Evolutionary conservation across 2,113 vertebrate genomes (phyloP).

Genomic region (Halcyon senegalensis): DNA sequence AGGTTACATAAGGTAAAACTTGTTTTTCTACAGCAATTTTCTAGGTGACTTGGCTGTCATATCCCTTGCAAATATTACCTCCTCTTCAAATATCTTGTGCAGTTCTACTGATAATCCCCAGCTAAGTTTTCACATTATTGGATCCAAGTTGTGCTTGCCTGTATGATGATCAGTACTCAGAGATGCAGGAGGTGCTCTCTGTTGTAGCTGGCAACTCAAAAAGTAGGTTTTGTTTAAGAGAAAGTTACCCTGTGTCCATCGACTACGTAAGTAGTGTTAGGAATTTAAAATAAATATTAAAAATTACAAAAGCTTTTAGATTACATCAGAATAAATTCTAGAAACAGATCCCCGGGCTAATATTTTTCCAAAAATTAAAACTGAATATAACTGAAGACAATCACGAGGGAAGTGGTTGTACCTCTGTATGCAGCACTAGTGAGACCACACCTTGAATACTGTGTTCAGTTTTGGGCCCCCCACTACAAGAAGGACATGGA

Average conservation of each 20-base stretch:
- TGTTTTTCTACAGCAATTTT: constrained; percentile 14
- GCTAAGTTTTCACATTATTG: constrained; percentile 55
- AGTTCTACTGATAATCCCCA: constrained; percentile 30
- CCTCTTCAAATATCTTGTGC: constrained; percentile 32
- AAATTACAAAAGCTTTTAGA: background rate
- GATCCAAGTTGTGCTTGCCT: constrained; percentile 40
- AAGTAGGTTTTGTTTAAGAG: background rate
- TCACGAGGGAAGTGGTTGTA: too few species aligned
- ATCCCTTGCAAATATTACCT: constrained; percentile 30
- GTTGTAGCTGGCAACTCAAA: background rate
- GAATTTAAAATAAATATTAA: background rate
- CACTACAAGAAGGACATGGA: too few species aligned
- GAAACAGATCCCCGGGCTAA: background rate
- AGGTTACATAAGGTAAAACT: constrained; percentile 46
- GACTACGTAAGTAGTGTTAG: background rate
- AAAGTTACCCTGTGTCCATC: background rate
- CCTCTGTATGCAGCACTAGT: too few species aligned
- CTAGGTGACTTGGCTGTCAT: background rate
- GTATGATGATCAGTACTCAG: background rate
- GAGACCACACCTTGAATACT: too few species aligned
- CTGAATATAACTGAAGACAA: background rate
- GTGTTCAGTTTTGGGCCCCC: too few species aligned
- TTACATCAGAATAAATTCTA: background rate
- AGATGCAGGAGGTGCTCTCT: background rate
- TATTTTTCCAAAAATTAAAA: background rate